These are phyloP conservation scores for Phoeniculus purpureus DNA, from an alignment of 2,797 vertebrate species.

Conservation along the genomic window DNA sequence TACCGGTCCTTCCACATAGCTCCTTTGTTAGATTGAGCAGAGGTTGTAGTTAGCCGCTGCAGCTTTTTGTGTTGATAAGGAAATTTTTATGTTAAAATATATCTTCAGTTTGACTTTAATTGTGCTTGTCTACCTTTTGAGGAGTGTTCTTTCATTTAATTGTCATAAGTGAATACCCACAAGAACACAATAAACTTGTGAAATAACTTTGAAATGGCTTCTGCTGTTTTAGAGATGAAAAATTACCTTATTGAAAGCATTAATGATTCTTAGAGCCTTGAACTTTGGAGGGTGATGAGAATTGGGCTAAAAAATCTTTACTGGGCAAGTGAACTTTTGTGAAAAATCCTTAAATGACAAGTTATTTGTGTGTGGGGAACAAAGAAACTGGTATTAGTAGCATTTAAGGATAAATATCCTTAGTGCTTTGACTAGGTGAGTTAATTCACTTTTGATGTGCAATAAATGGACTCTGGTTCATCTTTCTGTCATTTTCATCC, in stretches of 20 bases:
- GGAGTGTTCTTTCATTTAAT: background rate
- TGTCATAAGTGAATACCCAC: background rate
- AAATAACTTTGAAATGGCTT: background rate
- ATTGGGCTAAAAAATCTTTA: background rate
- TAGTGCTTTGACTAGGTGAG: background rate
- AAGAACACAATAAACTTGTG: background rate
- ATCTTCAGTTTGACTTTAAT: rapidly evolving
- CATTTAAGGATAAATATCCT: background rate
- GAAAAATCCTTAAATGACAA: background rate
- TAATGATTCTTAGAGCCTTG: background rate
- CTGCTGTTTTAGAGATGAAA: background rate
- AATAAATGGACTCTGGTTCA: background rate
- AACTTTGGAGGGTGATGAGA: background rate
- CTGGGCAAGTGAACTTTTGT: background rate
- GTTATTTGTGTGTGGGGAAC: background rate
- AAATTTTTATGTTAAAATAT: rapidly evolving
- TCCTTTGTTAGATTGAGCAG: rapidly evolving
- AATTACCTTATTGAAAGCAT: rapidly evolving
- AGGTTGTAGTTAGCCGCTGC: background rate
- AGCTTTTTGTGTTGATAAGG: background rate
- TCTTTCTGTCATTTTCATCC: background rate
- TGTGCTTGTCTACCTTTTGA: background rate
- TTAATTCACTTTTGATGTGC: background rate
- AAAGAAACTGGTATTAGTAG: rapidly evolving
- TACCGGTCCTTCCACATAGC: background rate